Conservation (phyloP, 1,140 invertebrate genomes). For the Calephelis nemesis region DNA sequence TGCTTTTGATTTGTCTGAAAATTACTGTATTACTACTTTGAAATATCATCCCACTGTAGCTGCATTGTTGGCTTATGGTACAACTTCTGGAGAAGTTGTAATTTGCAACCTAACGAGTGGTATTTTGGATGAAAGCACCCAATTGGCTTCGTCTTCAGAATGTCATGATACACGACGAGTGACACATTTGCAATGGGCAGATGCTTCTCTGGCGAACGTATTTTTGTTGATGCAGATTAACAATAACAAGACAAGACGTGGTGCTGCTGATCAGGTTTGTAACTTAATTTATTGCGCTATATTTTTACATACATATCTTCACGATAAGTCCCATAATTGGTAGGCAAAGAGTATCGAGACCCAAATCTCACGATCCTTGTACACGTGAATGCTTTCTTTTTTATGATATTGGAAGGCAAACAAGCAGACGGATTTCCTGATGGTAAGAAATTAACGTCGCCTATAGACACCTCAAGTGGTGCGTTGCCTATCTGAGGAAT, state of each 20-base stretch:
- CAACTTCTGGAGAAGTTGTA: constrained; percentile 58
- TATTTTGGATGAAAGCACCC: constrained; percentile 39
- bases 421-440: no score
- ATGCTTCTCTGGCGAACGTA: constrained; percentile 46
- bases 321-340: no score
- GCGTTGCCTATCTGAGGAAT: no score
- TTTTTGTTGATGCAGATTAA: constrained; percentile 54
- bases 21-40: constrained; percentile 56
- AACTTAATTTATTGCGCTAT: no score
- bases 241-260: constrained; percentile 52
- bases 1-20: constrained; percentile 52
- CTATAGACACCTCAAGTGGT: no score
- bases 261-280: constrained; percentile 50
- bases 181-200: constrained; percentile 52
- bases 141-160: constrained; percentile 46
- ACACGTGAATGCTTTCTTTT: no score
- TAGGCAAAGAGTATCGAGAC: not conserved
- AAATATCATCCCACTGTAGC: constrained; percentile 58
- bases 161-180: constrained; percentile 54
- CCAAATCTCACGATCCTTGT: no score
- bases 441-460: no score
- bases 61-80: constrained; percentile 59
- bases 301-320: no score
- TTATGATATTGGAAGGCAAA: no score
- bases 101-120: constrained; percentile 51